These are phyloP conservation scores for Enteromius mattozi DNA, from an alignment of 2,797 vertebrate genomes.

Conservation along the genomic window DNA sequence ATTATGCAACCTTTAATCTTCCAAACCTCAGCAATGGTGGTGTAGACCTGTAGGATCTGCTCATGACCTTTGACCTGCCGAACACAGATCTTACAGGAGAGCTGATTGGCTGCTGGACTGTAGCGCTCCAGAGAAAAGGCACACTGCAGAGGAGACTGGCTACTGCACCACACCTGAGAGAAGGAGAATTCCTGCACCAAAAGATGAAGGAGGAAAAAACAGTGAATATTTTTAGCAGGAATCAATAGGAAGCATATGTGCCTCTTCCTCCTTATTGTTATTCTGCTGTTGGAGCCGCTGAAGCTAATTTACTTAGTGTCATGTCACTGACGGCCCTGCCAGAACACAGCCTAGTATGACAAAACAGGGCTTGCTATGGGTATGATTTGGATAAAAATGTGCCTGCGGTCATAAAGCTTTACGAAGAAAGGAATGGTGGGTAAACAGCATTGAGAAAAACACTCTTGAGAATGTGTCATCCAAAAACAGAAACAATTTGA, in stretches of 20 bases:
- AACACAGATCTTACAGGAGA: constrained; percentile 94
- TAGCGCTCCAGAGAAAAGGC: constrained; percentile 96
- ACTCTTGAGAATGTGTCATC: constrained; percentile 21
- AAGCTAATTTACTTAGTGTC: constrained; percentile 69
- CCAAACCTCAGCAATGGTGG: constrained; percentile 88
- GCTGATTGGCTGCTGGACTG: constrained; percentile 87
- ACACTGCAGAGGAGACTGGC: constrained; percentile 91
- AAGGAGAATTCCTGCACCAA: constrained; percentile 90
- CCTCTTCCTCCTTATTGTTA: constrained; percentile 62
- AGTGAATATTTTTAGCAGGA: background rate
- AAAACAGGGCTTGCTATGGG: constrained; percentile 27
- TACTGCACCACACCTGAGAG: constrained; percentile 93
- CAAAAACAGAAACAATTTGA: constrained; percentile 19
- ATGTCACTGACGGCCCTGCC: constrained; percentile 73
- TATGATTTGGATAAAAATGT: constrained; percentile 40
- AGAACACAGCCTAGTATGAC: constrained; percentile 67
- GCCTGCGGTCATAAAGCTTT: constrained; percentile 32
- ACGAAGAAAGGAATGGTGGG: constrained; percentile 21
- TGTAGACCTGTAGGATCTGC: constrained; percentile 94
- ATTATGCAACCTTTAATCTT: background rate
- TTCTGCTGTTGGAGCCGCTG: constrained; percentile 64
- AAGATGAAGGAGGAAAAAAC: background rate
- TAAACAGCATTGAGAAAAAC: constrained; percentile 29
- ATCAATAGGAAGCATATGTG: background rate
- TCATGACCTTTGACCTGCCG: constrained; percentile 95